A percentile compares a stretch with the other conserved stretches of the same genome.
Evolutionary conservation across 2,797 vertebrate species (phyloP).

Genomic region (Artibeus jamaicensis): DNA sequence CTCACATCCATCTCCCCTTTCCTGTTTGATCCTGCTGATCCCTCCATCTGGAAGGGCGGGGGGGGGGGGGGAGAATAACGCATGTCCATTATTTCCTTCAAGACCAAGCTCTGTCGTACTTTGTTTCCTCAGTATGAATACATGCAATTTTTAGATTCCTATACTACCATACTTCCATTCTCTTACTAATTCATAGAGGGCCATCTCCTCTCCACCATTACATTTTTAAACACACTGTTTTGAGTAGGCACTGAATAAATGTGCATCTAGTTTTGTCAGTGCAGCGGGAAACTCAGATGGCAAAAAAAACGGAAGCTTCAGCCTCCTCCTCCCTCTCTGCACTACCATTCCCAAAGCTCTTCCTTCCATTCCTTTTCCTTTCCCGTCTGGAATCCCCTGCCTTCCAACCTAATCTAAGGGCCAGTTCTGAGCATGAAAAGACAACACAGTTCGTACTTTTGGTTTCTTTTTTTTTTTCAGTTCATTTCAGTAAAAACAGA

Average conservation of each 20-base stretch:
- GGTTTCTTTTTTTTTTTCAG: constrained; percentile 64
- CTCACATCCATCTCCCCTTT: constrained; percentile 52
- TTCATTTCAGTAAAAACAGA: constrained; percentile 78
- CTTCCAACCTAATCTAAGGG: constrained; percentile 36
- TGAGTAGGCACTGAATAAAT: not conserved
- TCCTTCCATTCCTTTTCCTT: not conserved
- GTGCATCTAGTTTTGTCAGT: constrained; percentile 12
- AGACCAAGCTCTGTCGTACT: not conserved
- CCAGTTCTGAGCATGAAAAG: constrained; percentile 57
- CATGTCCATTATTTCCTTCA: constrained; percentile 42
- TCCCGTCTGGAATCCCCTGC: not conserved
- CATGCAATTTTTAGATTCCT: not conserved
- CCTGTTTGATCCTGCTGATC: constrained; percentile 50
- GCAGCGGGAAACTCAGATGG: not conserved
- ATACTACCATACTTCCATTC: not conserved
- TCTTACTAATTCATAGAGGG: not conserved
- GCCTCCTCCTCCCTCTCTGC: not conserved
- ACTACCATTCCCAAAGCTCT: not conserved
- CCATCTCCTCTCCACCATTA: not conserved
- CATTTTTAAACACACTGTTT: not conserved
- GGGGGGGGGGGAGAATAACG: constrained; percentile 38
- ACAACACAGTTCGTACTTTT: constrained; percentile 69
- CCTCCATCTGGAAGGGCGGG: constrained; percentile 55
- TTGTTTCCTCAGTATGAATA: not conserved
- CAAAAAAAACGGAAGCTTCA: not conserved